Evolutionary conservation across 30 jellyfish, hydroid and myxozoan genomes (phyloP), one percentile per base, ranked within the genome.

Genomic region (Mastigias papua): DNA sequence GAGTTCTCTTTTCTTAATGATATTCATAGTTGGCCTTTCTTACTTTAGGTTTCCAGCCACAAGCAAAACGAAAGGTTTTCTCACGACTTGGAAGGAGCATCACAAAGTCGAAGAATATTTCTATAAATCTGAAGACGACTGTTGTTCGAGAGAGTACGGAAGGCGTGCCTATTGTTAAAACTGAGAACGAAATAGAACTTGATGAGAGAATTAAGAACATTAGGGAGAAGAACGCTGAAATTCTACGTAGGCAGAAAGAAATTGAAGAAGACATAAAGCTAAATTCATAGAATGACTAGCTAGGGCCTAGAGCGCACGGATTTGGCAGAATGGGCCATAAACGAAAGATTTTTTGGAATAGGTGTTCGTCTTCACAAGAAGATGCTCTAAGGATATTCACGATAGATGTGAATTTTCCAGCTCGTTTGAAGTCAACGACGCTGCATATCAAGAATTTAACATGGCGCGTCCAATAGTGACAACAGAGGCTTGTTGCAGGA

Each of bases 201-300:
- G 93, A 84, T 46, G 35, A 60, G n/a, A 57, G 87, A 84, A 84
- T 84, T 26, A 31, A 50, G 54, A 71, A 58, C 48, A 84, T 84
- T 21, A 25, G 86, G 0, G 86, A 71, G 73, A 84, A 58, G 66
- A 84, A 84, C 34, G 93, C 76, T 17, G 93, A 49, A 63, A 84
- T 84, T 19, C 49, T 84, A 23, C 69, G 86, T 16, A 54, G 93
- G 32, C 86, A 84, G 74, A 84, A 50, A 42, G 93, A 84, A 72
- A 84, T 84, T 23, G 93, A 84, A 73, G 81, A 70, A 22, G 93
- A 84, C 54, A 84, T 84, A 67, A 33, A 69, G 51, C 27, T 84
- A 0, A 76, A 84, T 57, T 57, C 93, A 66, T 84, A 54, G 17
- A 5, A 10, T 54, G 67, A 19, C 27, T 6, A 42, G 13, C 13